Conservation (phyloP, 2,113 vertebrate species). For the Gopherus evgoodei region DNA sequence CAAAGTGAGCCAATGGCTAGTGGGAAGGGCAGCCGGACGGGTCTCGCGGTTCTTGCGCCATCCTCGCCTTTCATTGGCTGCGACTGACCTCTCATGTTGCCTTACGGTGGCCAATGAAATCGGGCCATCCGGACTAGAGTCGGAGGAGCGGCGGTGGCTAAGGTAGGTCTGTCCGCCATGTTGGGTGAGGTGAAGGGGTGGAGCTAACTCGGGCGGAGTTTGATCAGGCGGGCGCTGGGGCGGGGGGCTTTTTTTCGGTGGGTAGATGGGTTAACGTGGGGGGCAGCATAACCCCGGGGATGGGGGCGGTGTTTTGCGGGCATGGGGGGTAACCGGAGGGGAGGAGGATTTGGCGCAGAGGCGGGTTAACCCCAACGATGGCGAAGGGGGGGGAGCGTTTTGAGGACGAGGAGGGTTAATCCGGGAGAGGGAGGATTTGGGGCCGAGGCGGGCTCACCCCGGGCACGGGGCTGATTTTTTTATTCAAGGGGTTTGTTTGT, state of each 20-base stretch:
- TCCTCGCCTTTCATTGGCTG: conserved; percentile 26
- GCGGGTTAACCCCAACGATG: background rate
- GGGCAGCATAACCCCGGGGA: too few species aligned
- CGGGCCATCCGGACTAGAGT: background rate
- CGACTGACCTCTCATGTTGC: conserved; percentile 4
- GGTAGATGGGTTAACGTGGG: too few species aligned
- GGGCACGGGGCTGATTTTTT: background rate
- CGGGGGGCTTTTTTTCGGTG: too few species aligned
- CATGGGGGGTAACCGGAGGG: too few species aligned
- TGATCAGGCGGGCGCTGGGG: too few species aligned
- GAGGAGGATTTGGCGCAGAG: background rate
- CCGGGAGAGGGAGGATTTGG: background rate
- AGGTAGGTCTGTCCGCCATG: background rate
- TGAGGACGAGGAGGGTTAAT: background rate
- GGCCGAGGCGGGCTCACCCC: background rate
- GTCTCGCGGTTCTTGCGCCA: background rate
- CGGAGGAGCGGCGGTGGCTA: background rate
- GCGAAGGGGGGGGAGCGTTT: too few species aligned
- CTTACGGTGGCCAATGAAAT: conserved; percentile 34
- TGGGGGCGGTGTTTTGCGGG: too few species aligned
- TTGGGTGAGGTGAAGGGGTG: background rate
- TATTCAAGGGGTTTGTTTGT: background rate
- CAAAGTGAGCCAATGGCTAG: background rate
- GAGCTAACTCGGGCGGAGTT: background rate
- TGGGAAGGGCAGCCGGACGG: accelerated